Conservation (phyloP, 35 echinoderm and acorn worm species). For the Heliocidaris tuberculata region DNA sequence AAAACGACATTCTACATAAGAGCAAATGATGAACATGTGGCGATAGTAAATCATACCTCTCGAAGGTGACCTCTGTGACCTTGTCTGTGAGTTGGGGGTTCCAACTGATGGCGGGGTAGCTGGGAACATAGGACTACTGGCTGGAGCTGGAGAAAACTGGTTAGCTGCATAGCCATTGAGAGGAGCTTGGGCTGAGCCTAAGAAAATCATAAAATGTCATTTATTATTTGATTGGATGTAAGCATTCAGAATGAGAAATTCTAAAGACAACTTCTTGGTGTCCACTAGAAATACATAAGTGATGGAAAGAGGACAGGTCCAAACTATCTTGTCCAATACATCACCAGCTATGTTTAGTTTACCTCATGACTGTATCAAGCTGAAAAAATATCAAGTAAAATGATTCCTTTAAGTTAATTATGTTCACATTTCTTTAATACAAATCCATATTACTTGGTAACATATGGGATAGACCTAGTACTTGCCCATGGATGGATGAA, state of each 20-base stretch:
- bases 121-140: constrained; percentile 59
- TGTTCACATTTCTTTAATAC: no score
- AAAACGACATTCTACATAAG: background rate
- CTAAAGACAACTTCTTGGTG: background rate
- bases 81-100: constrained; percentile 59
- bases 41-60: background rate
- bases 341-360: no score
- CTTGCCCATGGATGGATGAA: no score
- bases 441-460: no score
- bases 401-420: no score
- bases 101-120: constrained; percentile 50
- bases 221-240: background rate
- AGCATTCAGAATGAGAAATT: background rate
- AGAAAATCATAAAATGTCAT: background rate
- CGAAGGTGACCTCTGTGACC: constrained; percentile 39
- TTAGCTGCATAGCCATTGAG: constrained; percentile 73
- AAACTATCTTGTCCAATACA: no score
- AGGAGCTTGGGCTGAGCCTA: constrained; percentile 64
- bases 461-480: no score
- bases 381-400: no score
- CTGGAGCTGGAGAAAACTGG: constrained; percentile 80
- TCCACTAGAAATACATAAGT: background rate
- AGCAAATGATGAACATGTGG: background rate
- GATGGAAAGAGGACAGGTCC: no score
- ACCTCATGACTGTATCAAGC: no score